Base-by-base conservation (phyloP, 2,797 vertebrate species). In the Leuciscus waleckii region DNA sequence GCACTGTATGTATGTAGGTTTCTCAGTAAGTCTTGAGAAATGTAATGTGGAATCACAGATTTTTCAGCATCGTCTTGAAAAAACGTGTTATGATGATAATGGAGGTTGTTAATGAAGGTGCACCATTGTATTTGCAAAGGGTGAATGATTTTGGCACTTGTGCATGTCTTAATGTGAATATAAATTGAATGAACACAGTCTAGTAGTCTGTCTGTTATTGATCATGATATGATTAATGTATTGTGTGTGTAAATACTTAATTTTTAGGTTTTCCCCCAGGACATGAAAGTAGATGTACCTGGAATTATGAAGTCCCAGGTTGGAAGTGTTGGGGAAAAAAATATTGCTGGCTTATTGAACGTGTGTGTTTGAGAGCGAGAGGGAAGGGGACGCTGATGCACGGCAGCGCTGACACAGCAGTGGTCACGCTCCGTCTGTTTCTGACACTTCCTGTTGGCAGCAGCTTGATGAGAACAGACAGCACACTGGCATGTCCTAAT, bases 401-500 rank as follows among this genome's bases (percentile, higher is more conserved):
- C 9, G 37, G 65, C 74, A 26, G 70, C 54, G 88, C 87, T 83
- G 87, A 91, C 80, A 82, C 74, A 13, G 81, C 85, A 58, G 67
- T 13, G 67, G 88, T 90, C 85, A 88, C 58, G 73, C 85, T 85
- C 83, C 49, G 86, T 87, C 89, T 70, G 81, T 54, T 88, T 80
- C 10, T 68, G 73, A 87, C 54, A 51, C 79, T 49, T 84, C 77
- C 46, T 67, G 19, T 73, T 61, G 70, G 37, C 86, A 86, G 58
- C 26, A 32, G 63, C 51, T 79, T 81, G 85, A 85, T 81, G 71
- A 71, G 51, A 86, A 68, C 23, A 51, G 87, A 86, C 79, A 65
- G 80, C 35, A 51, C 23, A 21, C 56, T 19, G 46, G 51, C 84
- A 54, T 41, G n/a, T 81, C 84, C 63, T 63, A 69, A 79, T 63